Evolutionary conservation across 2,113 vertebrate species (phyloP), one percentile per base, ranked within the genome.

Genomic region (Apaloderma vittatum): DNA sequence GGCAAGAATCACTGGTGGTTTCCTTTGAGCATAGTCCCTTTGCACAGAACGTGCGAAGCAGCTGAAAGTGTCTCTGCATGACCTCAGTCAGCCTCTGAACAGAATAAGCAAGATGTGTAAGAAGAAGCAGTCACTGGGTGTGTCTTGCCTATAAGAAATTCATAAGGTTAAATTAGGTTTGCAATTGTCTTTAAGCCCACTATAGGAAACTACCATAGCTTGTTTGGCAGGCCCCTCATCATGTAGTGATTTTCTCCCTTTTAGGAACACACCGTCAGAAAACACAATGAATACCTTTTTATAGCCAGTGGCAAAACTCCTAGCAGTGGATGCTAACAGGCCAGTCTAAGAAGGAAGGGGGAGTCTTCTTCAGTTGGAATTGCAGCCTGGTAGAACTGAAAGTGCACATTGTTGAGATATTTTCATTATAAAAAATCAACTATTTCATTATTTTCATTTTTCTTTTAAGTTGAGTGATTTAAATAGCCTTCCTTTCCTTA

Each of bases 1-100:
- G 91, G 94, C 88, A 92, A 93, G 75, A 95, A 86, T 49, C 82
- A 86, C 59, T 83, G 85, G 16, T 84, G 76, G 72, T 57, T 92
- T 94, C 86, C 90, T 95, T 84, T 81, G 68, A 93, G 88, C 59
- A 19, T 5, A 63, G 79, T 88, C 95, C 79, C 90, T 77, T 93
- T 88, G 68, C 96, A 96, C 90, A 92, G 92, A 94, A 90, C 11
- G 3, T 94, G 92, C 92, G 77, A 92, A 90, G 83, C 72, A 92
- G 73, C 68, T 93, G 27, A n/a, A 90, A 90, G 15, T 67, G 46
- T 84, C 86, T 95, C 88, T 92, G 88, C 75, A 61, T 88, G 90
- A 94, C 95, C 90, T 92, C 82, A 94, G 68, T 22, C 88, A 94
- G 72, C 90, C 86, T 94, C 92, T 81, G 65, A 92, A 92, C 63